phyloP scores from a whole-genome alignment of 2,888 invertebrate species.

The Euplagia quadripunctaria region DNA sequence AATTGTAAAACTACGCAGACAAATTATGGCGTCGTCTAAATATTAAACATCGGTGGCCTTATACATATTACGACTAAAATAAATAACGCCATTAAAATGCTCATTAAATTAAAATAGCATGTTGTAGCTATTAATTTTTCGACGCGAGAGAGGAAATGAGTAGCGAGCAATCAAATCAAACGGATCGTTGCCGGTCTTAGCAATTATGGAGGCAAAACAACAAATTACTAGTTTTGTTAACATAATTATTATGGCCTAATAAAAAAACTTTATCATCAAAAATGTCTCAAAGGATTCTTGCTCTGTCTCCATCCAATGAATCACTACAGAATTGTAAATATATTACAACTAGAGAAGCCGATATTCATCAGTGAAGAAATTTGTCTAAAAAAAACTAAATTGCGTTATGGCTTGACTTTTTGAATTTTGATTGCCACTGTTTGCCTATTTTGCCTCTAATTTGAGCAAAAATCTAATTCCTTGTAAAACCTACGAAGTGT shows the following conservation, averaged over 20 bases:
- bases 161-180: constrained; percentile 9
- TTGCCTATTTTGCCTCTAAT: no score
- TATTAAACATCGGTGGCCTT: background rate
- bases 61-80: constrained; percentile 5
- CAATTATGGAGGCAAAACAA: constrained; percentile 5
- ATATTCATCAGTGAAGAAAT: background rate
- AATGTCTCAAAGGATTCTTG: background rate
- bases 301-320: background rate
- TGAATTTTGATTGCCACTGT: no score
- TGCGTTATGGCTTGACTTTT: no score
- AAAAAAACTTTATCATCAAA: constrained; percentile 5
- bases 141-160: constrained; percentile 14
- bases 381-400: no score
- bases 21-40: background rate
- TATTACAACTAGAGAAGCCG: background rate
- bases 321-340: background rate
- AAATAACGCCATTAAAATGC: constrained; percentile 16
- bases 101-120: constrained; percentile 11
- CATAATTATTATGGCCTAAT: constrained; percentile 1
- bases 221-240: background rate
- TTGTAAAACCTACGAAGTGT: no score
- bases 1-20: background rate
- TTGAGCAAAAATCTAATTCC: no score
- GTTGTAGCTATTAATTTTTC: constrained; percentile 13
- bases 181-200: constrained; percentile 2